Evolutionary conservation across 2,113 vertebrate species (phyloP).

Genomic region (Agelaius tricolor): DNA sequence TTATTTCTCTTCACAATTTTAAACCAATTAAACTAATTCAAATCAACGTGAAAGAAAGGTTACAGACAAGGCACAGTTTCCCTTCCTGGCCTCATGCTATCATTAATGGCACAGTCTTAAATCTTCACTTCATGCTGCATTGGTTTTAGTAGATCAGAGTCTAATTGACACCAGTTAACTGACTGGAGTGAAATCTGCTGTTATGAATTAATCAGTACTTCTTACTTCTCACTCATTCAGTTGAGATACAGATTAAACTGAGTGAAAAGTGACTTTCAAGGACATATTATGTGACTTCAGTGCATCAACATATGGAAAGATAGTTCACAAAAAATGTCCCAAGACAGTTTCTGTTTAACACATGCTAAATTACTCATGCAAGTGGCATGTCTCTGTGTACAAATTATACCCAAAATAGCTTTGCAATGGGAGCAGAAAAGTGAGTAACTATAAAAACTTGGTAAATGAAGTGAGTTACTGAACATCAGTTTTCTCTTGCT

Average conservation of each 20-base stretch:
- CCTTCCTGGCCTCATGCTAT: background rate
- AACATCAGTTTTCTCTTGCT: background rate
- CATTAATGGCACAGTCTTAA: background rate
- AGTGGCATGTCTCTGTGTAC: background rate
- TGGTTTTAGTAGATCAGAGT: conserved; percentile 9
- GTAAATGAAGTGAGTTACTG: background rate
- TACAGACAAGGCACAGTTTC: background rate
- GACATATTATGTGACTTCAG: background rate
- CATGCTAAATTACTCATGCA: background rate
- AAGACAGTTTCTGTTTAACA: background rate
- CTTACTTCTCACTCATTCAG: background rate
- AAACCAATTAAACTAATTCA: background rate
- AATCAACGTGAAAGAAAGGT: conserved; percentile 9
- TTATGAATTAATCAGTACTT: background rate
- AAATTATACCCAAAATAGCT: background rate
- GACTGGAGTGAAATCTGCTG: background rate
- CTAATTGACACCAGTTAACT: background rate
- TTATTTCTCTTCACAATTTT: background rate
- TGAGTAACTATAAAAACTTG: background rate
- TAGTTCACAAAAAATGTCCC: background rate
- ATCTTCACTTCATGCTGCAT: background rate
- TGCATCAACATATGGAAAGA: background rate
- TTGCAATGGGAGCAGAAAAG: background rate
- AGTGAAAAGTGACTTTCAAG: background rate
- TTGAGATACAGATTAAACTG: background rate